Evolutionary conservation across 2,888 invertebrate genomes (phyloP), one percentile per base, ranked within the genome.

Genomic region (Drosophila stalkeri): DNA sequence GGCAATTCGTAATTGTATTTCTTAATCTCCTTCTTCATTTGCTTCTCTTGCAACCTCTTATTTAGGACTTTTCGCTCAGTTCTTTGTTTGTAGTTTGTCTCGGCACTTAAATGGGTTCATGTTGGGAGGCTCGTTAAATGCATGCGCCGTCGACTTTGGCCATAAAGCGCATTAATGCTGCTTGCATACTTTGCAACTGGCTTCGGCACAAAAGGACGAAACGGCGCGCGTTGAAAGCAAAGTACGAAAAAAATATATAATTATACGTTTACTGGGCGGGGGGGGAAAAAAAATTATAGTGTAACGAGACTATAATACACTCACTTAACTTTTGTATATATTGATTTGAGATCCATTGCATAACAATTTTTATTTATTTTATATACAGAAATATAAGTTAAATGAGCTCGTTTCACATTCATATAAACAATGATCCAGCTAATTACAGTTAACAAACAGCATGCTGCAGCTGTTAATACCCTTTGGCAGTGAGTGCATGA

Each of bases 81-180:
- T n/a, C 62, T 49, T 44, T 61, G 23, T 55, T 18, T 20, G 55
- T 41, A 51, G 23, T 41, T 63, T 61, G 35, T 27, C 44, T 18
- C 56, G 20, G 35, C 51, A 44, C 35, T 52, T 61, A 31, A 11
- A 44, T 7, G 60, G 33, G 43, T 56, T 71, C 55, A 64, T 61
- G 43, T 47, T 61, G 60, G 60, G 23, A 66, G 52, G 55, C 66
- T 80, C 72, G 74, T 84, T 84, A 80, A 84, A 62, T 83, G 73
- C 81, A 86, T 82, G 67, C 68, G 83, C 74, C 66, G 68, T 76
- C 69, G 77, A 65, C 71, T 74, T 69, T 55, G 67, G 44, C 62
- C 70, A 80, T 88, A 80, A 86, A 88, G 72, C 72, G 83, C 78
- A 76, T 80, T 88, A 85, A 77, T 81, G 84, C 49, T 68, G 41